phyloP scores from a whole-genome alignment of 2,113 vertebrate genomes.

The chimpanzee (Pan troglodytes) region NHGRI_mPanTro3-v2.1_pri NC_072421.2:68317001-68317500 shows the following conservation, averaged over 20 bases:
- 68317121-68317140: neutral
- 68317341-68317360: constrained; percentile 1
- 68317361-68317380: neutral
- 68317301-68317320: neutral
- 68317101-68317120: too few relatives aligned
- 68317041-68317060: too few relatives aligned
- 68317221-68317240: neutral
- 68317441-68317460: neutral
- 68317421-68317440: neutral
- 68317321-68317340: neutral
- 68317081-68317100: too few relatives aligned
- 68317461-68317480: neutral
- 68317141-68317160: neutral
- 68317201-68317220: neutral
- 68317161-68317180: neutral
- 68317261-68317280: neutral
- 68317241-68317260: neutral
- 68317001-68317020: too few relatives aligned
- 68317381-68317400: neutral
- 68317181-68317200: neutral
- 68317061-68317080: too few relatives aligned
- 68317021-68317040: too few relatives aligned
- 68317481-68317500: neutral
- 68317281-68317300: constrained; percentile 1
- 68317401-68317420: neutral